Evolutionary conservation across 2,888 invertebrate genomes (phyloP).

Genomic region (Abrostola triplasia): DNA sequence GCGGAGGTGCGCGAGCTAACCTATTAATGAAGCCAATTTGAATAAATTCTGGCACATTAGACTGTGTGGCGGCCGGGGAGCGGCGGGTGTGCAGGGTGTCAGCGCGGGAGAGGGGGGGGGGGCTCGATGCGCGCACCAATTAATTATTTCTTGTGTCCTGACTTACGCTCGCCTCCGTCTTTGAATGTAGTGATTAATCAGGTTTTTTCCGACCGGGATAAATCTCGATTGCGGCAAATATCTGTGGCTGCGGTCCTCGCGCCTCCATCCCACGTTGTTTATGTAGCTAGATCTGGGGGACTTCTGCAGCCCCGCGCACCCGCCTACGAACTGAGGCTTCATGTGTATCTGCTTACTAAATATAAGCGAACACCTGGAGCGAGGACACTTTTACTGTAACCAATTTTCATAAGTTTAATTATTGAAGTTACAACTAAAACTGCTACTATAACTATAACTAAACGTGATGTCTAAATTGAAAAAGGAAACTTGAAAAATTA

Average conservation of each 20-base stretch:
- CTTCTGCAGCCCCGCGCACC: too few species aligned
- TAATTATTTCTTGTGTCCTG: conserved; percentile 81
- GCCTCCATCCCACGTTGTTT: conserved; percentile 61
- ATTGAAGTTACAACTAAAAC: too few species aligned
- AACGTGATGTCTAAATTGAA: too few species aligned
- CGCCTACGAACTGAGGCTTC: too few species aligned
- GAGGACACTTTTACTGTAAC: too few species aligned
- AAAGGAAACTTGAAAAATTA: too few species aligned
- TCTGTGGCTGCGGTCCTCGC: conserved; percentile 36
- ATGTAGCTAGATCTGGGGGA: conserved; percentile 52
- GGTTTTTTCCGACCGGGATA: conserved; percentile 75
- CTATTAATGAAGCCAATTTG: conserved; percentile 72
- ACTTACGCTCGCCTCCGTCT: conserved; percentile 78
- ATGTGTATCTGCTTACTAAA: too few species aligned
- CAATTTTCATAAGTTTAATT: too few species aligned
- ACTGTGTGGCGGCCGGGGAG: conserved; percentile 28
- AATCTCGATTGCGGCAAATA: conserved; percentile 65
- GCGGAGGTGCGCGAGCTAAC: conserved; percentile 26
- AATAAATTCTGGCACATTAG: conserved; percentile 65
- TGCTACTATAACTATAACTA: too few species aligned
- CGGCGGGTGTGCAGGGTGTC: conserved; percentile 40
- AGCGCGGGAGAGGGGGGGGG: conserved; percentile 7
- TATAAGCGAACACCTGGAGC: too few species aligned
- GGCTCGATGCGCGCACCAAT: conserved; percentile 61
- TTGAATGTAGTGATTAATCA: conserved; percentile 81